These are phyloP conservation scores for Steinernema khuongi DNA, from an alignment of 1,140 invertebrate genomes.

Conservation along the genomic window DNA sequence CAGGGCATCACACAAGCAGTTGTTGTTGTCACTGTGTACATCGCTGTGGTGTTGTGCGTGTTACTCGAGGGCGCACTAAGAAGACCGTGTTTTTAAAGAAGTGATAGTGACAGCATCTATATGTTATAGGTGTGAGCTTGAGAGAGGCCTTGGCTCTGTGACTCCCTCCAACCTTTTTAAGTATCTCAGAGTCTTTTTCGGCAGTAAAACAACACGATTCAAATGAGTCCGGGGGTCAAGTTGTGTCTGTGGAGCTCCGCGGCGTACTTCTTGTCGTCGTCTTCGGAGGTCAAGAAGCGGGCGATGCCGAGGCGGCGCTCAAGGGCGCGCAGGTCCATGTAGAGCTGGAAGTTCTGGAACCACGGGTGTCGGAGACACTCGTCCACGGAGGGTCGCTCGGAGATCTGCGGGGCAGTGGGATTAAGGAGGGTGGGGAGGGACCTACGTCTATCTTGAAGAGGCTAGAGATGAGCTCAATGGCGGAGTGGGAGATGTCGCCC, in stretches of 20 bases:
- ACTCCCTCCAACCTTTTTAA: not conserved
- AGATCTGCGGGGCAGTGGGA: conserved; percentile 45
- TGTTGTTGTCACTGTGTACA: too few species aligned
- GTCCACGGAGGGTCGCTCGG: conserved; percentile 70
- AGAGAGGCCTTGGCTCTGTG: not conserved
- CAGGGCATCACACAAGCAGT: too few species aligned
- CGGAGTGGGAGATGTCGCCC: conserved; percentile 89
- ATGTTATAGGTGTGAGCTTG: too few species aligned
- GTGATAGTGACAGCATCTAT: too few species aligned
- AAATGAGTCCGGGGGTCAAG: conserved; percentile 2
- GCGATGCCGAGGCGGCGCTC: conserved; percentile 38
- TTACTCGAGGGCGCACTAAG: too few species aligned
- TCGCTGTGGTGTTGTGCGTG: too few species aligned
- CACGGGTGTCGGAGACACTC: conserved; percentile 88
- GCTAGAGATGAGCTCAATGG: conserved; percentile 94
- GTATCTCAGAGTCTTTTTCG: not conserved
- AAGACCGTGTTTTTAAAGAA: too few species aligned
- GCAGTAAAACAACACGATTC: not conserved
- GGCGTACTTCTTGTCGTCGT: not conserved
- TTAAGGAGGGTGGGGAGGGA: not conserved
- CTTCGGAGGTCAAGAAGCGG: not conserved
- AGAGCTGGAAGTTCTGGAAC: conserved; percentile 68
- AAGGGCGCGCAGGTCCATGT: conserved; percentile 43
- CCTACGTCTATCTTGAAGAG: conserved; percentile 89
- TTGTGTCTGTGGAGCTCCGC: not conserved